These are phyloP conservation scores for Xanthia togata DNA, from an alignment of 2,888 invertebrate genomes.

Conservation along the genomic window DNA sequence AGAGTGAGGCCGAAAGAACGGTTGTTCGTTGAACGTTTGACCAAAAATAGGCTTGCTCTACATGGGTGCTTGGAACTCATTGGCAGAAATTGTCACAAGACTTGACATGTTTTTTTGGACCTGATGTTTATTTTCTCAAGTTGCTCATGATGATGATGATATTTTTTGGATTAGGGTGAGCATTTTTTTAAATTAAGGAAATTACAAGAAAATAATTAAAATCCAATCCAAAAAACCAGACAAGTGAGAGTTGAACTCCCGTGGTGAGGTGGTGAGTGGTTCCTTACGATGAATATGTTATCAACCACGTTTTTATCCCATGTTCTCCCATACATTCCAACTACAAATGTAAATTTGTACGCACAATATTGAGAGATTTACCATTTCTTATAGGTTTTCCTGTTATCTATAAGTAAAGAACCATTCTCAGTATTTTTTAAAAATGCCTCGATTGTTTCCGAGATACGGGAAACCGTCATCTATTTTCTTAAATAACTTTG, in stretches of 20 bases:
- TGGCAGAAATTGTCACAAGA: background rate
- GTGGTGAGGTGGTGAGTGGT: background rate
- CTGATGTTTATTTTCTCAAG: background rate
- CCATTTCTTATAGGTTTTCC: background rate
- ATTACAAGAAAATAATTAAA: background rate
- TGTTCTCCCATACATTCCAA: background rate
- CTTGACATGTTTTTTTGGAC: background rate
- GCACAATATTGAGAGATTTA: background rate
- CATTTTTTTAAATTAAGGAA: background rate
- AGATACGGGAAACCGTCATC: background rate
- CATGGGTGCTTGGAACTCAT: background rate
- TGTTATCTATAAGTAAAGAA: background rate
- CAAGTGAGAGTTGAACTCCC: background rate
- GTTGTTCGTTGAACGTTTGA: background rate
- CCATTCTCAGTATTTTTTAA: background rate
- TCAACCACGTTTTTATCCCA: background rate
- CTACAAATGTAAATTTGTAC: background rate
- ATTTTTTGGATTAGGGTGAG: too few species aligned
- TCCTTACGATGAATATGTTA: background rate
- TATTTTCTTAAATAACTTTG: background rate
- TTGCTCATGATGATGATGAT: too few species aligned
- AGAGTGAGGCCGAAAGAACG: background rate
- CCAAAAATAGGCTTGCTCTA: background rate
- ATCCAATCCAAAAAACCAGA: background rate
- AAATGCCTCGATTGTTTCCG: background rate